Conservation (phyloP, 92 coral and sea anemone genomes). For the Ricordea florida region DNA sequence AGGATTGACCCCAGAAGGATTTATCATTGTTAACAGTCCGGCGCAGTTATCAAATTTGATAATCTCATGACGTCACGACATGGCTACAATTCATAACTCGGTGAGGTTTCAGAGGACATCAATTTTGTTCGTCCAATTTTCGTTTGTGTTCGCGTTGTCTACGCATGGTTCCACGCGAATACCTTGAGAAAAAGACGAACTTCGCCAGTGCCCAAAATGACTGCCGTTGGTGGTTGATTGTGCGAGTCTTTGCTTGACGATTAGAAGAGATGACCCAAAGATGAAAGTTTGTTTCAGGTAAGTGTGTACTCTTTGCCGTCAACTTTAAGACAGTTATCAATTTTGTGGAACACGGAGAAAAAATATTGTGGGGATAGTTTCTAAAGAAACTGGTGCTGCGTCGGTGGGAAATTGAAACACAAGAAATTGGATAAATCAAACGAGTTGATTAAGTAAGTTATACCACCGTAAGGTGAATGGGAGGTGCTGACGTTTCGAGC, state of each 20-base stretch:
- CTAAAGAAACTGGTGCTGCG: too few species aligned
- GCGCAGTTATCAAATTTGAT: neutral
- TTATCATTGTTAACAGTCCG: too few species aligned
- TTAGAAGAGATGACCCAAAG: neutral
- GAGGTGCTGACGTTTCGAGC: too few species aligned
- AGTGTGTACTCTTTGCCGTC: too few species aligned
- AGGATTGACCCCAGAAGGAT: too few species aligned
- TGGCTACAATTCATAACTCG: neutral
- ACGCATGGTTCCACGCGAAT: constrained; percentile 6
- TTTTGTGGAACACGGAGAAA: too few species aligned
- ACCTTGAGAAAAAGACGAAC: neutral
- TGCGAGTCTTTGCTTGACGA: neutral
- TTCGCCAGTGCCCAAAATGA: constrained; percentile 6
- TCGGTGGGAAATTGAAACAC: too few species aligned
- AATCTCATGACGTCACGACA: constrained; percentile 7
- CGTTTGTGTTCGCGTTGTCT: neutral
- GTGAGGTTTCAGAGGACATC: neutral
- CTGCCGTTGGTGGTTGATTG: neutral
- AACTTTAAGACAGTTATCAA: too few species aligned
- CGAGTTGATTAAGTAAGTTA: too few species aligned
- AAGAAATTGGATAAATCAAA: too few species aligned
- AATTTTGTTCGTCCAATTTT: neutral
- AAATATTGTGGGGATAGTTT: too few species aligned
- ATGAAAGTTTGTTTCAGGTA: neutral
- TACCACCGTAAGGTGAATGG: too few species aligned